Conservation (phyloP, 2,797 vertebrate genomes). For the Ctenosaura bakeri region DNA sequence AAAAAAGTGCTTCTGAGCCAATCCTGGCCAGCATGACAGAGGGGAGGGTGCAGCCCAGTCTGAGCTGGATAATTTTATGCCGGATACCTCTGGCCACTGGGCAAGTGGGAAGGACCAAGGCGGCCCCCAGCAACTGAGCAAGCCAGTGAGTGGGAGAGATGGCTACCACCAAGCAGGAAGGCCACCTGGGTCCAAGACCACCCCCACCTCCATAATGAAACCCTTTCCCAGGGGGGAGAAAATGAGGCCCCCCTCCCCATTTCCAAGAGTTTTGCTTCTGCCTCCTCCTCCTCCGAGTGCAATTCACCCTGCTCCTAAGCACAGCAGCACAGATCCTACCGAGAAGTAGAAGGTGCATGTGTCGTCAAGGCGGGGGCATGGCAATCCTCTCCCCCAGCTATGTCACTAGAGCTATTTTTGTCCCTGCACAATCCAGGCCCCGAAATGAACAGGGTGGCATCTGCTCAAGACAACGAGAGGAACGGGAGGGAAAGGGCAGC, state of each 20-base stretch:
- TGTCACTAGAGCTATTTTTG: constrained; percentile 23
- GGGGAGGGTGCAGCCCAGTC: not conserved
- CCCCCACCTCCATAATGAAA: too few species aligned
- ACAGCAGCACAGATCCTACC: not conserved
- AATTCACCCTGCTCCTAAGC: too few species aligned
- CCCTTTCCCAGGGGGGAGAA: too few species aligned
- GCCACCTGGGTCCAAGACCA: too few species aligned
- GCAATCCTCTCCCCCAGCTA: not conserved
- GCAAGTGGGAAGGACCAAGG: too few species aligned
- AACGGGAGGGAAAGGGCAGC: not conserved
- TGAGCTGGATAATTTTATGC: not conserved
- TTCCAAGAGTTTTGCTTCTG: not conserved
- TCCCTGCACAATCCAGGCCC: not conserved
- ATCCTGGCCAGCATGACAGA: too few species aligned
- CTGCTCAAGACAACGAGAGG: not conserved
- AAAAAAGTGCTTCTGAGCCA: too few species aligned
- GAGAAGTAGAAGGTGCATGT: not conserved
- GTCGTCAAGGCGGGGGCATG: not conserved
- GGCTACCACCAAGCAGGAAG: too few species aligned
- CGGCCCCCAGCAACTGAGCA: too few species aligned
- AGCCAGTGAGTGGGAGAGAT: too few species aligned
- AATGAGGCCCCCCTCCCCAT: too few species aligned
- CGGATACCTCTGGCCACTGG: too few species aligned
- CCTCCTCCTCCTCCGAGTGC: not conserved
- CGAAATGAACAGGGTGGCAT: constrained; percentile 24